A percentile compares a stretch with the other conserved stretches of the same genome.
Conservation (phyloP, 2,113 vertebrate species). For the Dicerorhinus sumatrensis region DNA sequence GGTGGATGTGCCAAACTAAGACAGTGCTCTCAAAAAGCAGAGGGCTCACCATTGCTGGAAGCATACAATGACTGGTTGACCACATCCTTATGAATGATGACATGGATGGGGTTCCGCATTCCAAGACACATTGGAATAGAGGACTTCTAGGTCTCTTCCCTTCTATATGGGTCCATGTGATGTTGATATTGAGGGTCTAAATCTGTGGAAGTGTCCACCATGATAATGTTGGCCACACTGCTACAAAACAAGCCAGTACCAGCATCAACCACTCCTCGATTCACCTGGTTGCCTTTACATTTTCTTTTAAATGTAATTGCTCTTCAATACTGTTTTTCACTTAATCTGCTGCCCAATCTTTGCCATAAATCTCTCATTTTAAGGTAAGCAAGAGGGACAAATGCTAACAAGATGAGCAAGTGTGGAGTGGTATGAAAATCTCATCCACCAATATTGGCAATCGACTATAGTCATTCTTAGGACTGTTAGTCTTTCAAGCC, state of each 20-base stretch:
- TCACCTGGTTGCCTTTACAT: neutral
- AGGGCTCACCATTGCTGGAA: neutral
- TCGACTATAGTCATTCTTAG: neutral
- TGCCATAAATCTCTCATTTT: neutral
- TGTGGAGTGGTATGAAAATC: neutral
- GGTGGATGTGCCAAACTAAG: neutral
- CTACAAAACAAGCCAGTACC: neutral
- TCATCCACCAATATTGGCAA: neutral
- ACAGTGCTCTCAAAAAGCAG: neutral
- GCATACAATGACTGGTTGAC: neutral
- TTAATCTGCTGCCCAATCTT: neutral
- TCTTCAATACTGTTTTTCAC: neutral
- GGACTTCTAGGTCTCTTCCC: neutral
- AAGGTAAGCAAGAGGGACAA: neutral
- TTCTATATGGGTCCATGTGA: neutral
- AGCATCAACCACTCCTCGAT: fast-evolving
- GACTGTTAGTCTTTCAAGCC: neutral
- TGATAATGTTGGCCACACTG: neutral
- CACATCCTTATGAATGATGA: neutral
- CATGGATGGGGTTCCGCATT: neutral
- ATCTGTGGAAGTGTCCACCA: neutral
- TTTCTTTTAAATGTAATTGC: neutral
- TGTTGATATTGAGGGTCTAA: neutral
- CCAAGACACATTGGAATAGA: neutral
- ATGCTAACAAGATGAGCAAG: neutral